Percentiles rank a stretch among this genome's conserved stretches.
phyloP scores from a whole-genome alignment of 37 sponge, comb jelly and placozoan species.

The Mnemiopsis leidyi region DNA sequence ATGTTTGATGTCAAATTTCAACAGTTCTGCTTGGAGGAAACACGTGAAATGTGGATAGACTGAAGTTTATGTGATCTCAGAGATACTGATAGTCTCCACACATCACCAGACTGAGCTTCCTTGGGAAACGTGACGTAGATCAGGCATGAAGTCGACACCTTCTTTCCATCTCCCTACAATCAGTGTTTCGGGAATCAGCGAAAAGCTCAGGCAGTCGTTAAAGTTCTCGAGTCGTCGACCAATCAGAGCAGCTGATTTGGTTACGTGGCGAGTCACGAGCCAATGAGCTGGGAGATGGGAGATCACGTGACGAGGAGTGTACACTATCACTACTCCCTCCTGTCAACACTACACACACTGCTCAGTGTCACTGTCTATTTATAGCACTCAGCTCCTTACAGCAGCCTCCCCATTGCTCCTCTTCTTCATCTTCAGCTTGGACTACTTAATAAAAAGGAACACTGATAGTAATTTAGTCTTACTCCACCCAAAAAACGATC shows the following conservation, averaged over 20 bases:
- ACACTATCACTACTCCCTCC: not conserved
- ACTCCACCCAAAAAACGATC: too few species aligned
- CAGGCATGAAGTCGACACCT: not conserved
- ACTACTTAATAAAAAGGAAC: too few species aligned
- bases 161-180: not conserved
- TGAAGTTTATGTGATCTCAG: too few species aligned
- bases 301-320: not conserved
- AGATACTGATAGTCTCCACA: too few species aligned
- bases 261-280: not conserved
- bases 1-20: too few species aligned
- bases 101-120: too few species aligned
- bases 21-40: too few species aligned
- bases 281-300: too few species aligned
- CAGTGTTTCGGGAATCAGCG: not conserved
- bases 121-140: not conserved
- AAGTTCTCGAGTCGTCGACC: not conserved
- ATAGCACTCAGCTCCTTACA: not conserved
- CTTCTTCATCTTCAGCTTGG: too few species aligned
- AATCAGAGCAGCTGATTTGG: not conserved
- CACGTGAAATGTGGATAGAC: too few species aligned
- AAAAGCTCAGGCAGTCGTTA: not conserved
- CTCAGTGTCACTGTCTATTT: not conserved
- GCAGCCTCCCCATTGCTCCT: too few species aligned
- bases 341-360: not conserved
- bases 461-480: too few species aligned